Evolutionary conservation across 2,888 invertebrate species (phyloP), one percentile per base, ranked within the genome.

Genomic region (Xanthorhoe spadicearia): DNA sequence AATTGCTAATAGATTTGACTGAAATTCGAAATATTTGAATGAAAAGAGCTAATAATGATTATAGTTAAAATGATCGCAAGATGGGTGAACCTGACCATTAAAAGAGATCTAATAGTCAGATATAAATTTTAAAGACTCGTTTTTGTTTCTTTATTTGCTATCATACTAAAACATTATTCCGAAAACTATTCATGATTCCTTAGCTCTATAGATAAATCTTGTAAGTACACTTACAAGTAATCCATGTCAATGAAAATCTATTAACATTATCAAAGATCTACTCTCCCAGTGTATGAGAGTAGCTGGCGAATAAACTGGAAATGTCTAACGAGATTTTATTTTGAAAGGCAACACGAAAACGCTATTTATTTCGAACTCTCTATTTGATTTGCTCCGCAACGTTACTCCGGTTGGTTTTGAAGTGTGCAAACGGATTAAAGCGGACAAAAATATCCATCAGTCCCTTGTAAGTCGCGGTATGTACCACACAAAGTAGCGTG

Each of bases 241-340:
- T 46, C 8, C 46, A 49, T 49, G 59, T 68, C 60, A 66, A 19
- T 48, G 35, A 67, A 70, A 70, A 57, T 50, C 65, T 61, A 61
- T 67, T 53, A 65, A 59, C 48, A 61, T 68, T 73, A 79, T 74
- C 70, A 71, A 75, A 76, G 74, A 77, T 77, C 75, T 72, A 72
- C 70, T 78, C 77, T 78, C 77, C 73, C 63, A 66, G 58, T 75
- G 72, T 77, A 77, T 75, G 73, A 74, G 75, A 71, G 76, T 72
- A 77, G 74, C 75, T 65, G 71, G 71, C 71, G 78, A 79, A 77
- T 75, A 74, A 81, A 80, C 82, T 83, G 76, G 72, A 84, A 85
- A 83, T 81, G 79, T 84, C 79, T 83, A 83, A 84, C 80, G 78
- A 83, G 83, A 79, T 84, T 85, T 83, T 79, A 79, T 83, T 84